Base-by-base conservation (phyloP, 2,113 vertebrate species). In the Burhinus bistriatus region DNA sequence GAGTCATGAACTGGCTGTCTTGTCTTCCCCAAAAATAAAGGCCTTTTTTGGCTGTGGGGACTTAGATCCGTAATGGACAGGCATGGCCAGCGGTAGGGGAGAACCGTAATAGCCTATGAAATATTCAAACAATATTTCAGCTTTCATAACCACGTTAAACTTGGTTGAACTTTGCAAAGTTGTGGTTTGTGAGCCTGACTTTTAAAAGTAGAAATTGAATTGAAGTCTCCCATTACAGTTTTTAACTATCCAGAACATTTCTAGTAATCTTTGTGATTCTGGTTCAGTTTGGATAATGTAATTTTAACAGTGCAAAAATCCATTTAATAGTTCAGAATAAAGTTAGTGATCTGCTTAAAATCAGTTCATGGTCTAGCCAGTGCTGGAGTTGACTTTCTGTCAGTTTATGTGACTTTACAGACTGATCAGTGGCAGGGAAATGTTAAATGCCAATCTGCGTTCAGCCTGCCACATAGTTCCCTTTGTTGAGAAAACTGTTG, bases 21-120 rank as follows among this genome's bases (percentile, higher is more conserved):
- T 94, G 89, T 95, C 91, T 95, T 90, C 70, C 52, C 38, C 10
- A n/a, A 77, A 94, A 76, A 86, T 89, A 93, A 92, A 90, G 68
- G 69, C n/a, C 16, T 57, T 89, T 92, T 94, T 83, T 83, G 62
- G 42, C 77, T 62, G 44, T 40, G 5, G 64, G 49, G 66, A 66
- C 68, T 90, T 88, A 77, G 62, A 57, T 91, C 54, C 0, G 0
- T 83, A 90, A 93, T 86, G 76, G 83, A 80, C 65, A 78, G 68
- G 71, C 76, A 51, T 40, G 52, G 80, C 38, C 38, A 64, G 86
- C 32, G 0, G 34, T 87, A 40, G 73, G 75, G 87, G 71, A 83
- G 70, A 72, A n/a, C 80, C 25, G 1, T 93, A 90, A 89, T n/a
- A 75, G 68, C 44, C 65, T 42, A 57, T 87, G 91, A 92, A 94